phyloP scores from a whole-genome alignment of 2,888 invertebrate species.

The Eilema caniola region DNA sequence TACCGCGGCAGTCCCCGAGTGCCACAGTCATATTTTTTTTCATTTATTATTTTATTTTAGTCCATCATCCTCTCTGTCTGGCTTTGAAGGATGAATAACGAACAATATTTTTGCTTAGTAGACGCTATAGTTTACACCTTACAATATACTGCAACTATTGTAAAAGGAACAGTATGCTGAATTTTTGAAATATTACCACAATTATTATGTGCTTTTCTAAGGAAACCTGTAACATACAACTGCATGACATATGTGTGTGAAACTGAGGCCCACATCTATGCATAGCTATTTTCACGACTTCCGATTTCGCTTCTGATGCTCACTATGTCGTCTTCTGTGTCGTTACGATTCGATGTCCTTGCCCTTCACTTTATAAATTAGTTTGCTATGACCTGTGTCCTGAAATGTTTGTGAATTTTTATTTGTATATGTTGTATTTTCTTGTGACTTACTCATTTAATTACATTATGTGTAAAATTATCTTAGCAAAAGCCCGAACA shows the following conservation, averaged over 20 bases:
- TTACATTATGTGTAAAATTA: not conserved
- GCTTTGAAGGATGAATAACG: not conserved
- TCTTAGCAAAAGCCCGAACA: constrained; percentile 52
- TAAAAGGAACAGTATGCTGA: not conserved
- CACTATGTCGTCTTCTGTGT: constrained; percentile 17
- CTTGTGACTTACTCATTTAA: constrained; percentile 4
- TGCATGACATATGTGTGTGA: constrained; percentile 28
- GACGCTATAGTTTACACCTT: not conserved
- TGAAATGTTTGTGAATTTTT: constrained; percentile 13
- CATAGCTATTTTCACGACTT: constrained; percentile 23
- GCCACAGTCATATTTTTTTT: too few species aligned
- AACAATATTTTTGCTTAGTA: not conserved
- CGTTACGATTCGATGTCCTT: constrained; percentile 12
- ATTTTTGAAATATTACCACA: constrained; percentile 25
- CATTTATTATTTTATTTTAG: not conserved
- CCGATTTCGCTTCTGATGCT: constrained; percentile 18
- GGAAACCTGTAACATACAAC: constrained; percentile 33
- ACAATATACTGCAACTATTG: not conserved
- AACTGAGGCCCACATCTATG: constrained; percentile 24
- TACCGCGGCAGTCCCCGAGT: too few species aligned
- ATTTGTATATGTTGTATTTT: not conserved
- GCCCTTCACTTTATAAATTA: constrained; percentile 5
- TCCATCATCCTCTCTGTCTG: too few species aligned
- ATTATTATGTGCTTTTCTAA: constrained; percentile 21
- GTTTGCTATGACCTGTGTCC: not conserved